Evolutionary conservation across 2,113 vertebrate genomes (phyloP), one percentile per base, ranked within the genome.

Genomic region (Cynopterus brachyotis): DNA sequence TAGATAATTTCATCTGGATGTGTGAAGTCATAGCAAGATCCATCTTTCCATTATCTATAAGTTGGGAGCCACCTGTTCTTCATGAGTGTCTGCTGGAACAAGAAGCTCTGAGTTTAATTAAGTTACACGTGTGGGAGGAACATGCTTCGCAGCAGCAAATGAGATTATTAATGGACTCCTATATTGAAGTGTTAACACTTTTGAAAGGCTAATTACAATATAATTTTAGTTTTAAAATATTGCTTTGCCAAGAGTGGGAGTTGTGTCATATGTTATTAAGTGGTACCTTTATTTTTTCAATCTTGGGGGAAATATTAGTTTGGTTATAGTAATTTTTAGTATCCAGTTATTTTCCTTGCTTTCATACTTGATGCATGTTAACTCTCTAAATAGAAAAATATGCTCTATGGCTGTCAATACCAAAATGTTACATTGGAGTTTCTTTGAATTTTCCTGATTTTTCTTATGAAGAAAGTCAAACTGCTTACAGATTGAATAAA

Each of bases 201-300:
- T 98, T 98, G 98, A 99, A 98, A 98, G 97, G 95, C 98, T 99
- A 99, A 99, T 99, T 99, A 98, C 96, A 98, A 98, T 98, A 98
- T 98, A 98, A 98, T 98, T 98, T 98, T 98, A 98, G 97, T 97
- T 98, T 98, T 98, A 98, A 99, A 99, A 98, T 98, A 98, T 98
- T 98, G 97, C 98, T 98, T 98, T 98, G 96, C 95, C 97, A 95
- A 97, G 97, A 92, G 98, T 98, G 95, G 96, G 97, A 98, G 94
- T 96, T 98, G 92, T 97, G 89, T 98, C 98, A 98, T 98, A 97
- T 98, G 97, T 98, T 98, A 98, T 98, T 95, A 98, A 98, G 37
- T 6, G 11, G 11, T 93, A 78, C 70, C 66, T 92, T 94, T 98
- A 93, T 95, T 92, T 76, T 95, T 72, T 69, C 45, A 69, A 10